These are phyloP conservation scores for Neria commutata DNA, from an alignment of 2,888 invertebrate genomes.

Conservation along the genomic window DNA sequence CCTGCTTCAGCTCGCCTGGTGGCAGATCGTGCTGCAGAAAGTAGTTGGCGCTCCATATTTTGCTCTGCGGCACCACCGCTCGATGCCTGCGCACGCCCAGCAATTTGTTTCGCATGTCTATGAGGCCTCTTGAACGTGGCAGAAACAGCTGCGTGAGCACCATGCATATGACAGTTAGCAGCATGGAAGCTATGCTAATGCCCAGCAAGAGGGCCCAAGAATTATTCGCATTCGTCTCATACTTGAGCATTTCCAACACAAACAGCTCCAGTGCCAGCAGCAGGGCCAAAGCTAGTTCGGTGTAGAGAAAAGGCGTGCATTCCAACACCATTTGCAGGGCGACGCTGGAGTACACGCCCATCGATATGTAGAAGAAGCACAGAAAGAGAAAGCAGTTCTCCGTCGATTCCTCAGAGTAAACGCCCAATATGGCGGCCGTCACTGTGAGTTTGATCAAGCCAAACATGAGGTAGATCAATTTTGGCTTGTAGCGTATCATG, in stretches of 20 bases:
- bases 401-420: constrained; percentile 44
- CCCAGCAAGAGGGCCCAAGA: constrained; percentile 38
- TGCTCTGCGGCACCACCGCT: constrained; percentile 38
- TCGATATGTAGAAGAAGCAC: constrained; percentile 45
- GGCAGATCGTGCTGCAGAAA: constrained; percentile 47
- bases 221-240: constrained; percentile 36
- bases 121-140: constrained; percentile 43
- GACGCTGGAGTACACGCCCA: constrained; percentile 49
- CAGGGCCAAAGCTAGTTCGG: constrained; percentile 41
- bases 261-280: constrained; percentile 39
- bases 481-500: constrained; percentile 46
- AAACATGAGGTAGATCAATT: constrained; percentile 48
- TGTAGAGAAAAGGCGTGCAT: constrained; percentile 48
- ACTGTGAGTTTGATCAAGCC: constrained; percentile 50
- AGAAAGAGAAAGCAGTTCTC: constrained; percentile 48
- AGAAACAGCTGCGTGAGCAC: constrained; percentile 40
- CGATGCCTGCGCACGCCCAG: constrained; percentile 42
- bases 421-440: constrained; percentile 45
- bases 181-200: constrained; percentile 33
- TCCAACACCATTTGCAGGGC: constrained; percentile 48
- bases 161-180: constrained; percentile 39
- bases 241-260: constrained; percentile 42
- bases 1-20: constrained; percentile 38
- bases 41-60: constrained; percentile 49
- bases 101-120: constrained; percentile 50